A percentile compares a stretch with the other conserved stretches of the same genome.
phyloP scores from a whole-genome alignment of 2,113 vertebrate genomes.

The Electrona antarctica region DNA sequence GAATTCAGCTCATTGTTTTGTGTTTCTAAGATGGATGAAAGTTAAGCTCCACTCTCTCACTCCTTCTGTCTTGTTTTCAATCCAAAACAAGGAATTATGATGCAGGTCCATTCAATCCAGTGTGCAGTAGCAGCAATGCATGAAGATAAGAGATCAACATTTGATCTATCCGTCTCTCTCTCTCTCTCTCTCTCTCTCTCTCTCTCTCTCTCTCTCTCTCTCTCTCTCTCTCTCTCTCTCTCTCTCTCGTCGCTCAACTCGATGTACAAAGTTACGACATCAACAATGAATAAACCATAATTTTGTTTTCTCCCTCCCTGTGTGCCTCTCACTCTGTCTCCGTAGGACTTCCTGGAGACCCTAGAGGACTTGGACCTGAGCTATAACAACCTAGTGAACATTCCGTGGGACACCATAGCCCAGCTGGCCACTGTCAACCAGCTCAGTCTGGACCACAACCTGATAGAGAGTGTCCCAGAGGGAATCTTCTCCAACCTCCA shows the following conservation, averaged over 20 bases:
- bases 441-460: conserved; percentile 84
- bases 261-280: no score
- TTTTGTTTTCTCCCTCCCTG: background rate
- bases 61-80: background rate
- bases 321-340: background rate
- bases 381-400: conserved; percentile 82
- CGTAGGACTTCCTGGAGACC: conserved; percentile 83
- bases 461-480: conserved; percentile 83
- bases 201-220: background rate
- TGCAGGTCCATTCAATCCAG: no score
- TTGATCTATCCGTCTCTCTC: background rate
- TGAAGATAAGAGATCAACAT: no score
- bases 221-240: background rate
- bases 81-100: no score
- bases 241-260: background rate
- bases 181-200: background rate
- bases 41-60: background rate
- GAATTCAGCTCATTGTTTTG: no score
- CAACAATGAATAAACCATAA: no score
- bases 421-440: conserved; percentile 82
- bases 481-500: conserved; percentile 86
- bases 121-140: no score
- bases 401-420: conserved; percentile 82
- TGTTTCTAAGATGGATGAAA: no score
- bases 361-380: conserved; percentile 85